Evolutionary conservation across 1,140 invertebrate genomes (phyloP).

Genomic region (Camponotus vicinus): DNA sequence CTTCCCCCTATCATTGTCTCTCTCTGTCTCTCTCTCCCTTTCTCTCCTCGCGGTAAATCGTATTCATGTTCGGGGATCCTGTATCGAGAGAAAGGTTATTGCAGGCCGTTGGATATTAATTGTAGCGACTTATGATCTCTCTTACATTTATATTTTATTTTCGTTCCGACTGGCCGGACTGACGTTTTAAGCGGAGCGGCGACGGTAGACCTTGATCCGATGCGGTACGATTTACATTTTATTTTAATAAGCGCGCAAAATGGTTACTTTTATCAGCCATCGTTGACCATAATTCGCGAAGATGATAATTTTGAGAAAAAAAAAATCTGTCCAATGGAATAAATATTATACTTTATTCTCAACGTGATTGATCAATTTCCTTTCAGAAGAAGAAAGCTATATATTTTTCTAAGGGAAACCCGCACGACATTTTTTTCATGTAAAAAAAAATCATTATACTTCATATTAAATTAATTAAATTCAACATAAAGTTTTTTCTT

Average conservation of each 20-base stretch:
- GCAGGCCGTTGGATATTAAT: constrained; percentile 59
- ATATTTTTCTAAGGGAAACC: too few species aligned
- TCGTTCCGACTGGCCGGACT: not conserved
- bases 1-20: not conserved
- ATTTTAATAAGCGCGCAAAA: constrained; percentile 56
- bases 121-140: constrained; percentile 22
- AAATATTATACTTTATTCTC: constrained; percentile 37
- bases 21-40: not conserved
- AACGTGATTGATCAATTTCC: constrained; percentile 41
- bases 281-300: not conserved
- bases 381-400: constrained; percentile 6
- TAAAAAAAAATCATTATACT: not conserved
- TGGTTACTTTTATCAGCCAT: constrained; percentile 19
- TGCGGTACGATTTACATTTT: constrained; percentile 48
- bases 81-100: constrained; percentile 35
- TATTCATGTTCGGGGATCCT: constrained; percentile 25
- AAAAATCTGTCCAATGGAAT: constrained; percentile 19
- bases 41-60: constrained; percentile 34
- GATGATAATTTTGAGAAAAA: constrained; percentile 51
- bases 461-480: not conserved
- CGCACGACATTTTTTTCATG: too few species aligned
- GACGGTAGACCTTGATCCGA: constrained; percentile 27
- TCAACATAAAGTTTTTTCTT: not conserved
- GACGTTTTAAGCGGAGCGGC: constrained; percentile 35
- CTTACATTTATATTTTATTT: constrained; percentile 38